A percentile compares a stretch with the other conserved stretches of the same genome.
These are phyloP conservation scores for Leptocoma aspasia DNA, from an alignment of 2,113 vertebrate genomes.

Conservation along the genomic window DNA sequence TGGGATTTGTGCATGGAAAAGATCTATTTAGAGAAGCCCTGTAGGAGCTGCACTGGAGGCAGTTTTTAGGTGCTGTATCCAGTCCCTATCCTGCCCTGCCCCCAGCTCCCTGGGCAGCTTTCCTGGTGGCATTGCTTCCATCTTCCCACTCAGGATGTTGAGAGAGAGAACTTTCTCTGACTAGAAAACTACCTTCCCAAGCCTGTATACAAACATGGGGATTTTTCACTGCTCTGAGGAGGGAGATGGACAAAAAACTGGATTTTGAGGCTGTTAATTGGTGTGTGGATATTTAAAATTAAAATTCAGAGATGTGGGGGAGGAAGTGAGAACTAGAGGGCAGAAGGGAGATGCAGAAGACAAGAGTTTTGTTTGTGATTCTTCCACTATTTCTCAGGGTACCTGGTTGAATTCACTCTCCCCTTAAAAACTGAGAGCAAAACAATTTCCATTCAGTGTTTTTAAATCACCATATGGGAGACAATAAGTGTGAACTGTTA, in stretches of 20 bases:
- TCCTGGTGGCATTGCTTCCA: not conserved
- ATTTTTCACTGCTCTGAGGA: not conserved
- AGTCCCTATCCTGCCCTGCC: not conserved
- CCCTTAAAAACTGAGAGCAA: not conserved
- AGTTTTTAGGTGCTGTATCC: not conserved
- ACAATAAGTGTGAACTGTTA: not conserved
- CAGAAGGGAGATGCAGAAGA: not conserved
- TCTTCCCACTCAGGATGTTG: not conserved
- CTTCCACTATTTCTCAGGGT: not conserved
- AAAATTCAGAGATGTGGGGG: not conserved
- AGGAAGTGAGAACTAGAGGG: not conserved
- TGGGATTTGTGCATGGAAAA: not conserved
- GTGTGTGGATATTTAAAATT: not conserved
- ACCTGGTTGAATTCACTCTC: not conserved
- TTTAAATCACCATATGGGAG: not conserved
- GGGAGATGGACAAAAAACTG: not conserved
- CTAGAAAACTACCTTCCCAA: not conserved
- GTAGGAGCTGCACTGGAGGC: not conserved
- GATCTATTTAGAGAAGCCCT: not conserved
- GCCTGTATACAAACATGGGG: not conserved
- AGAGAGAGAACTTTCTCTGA: not conserved
- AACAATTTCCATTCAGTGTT: not conserved
- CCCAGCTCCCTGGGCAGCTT: not conserved
- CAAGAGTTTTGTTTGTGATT: not conserved
- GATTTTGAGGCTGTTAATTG: not conserved